Evolutionary conservation across 35 echinoderm and acorn worm species (phyloP).

Genomic region (Nesometra sesokonis): DNA sequence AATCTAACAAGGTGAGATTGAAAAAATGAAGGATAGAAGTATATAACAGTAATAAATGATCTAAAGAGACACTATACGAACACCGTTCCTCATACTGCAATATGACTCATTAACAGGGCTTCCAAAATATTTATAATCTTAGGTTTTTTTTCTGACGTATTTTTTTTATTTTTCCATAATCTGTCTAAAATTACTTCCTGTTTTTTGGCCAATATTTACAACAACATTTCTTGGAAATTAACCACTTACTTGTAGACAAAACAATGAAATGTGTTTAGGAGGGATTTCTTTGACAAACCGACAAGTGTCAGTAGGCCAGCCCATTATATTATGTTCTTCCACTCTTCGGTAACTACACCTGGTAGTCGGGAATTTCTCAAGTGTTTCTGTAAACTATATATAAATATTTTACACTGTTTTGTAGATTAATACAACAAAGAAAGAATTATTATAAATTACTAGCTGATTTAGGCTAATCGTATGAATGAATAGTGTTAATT

Average conservation of each 20-base stretch:
- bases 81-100: too few relatives aligned
- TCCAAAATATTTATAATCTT: background rate
- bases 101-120: background rate
- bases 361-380: background rate
- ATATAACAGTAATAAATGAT: too few relatives aligned
- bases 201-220: background rate
- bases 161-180: background rate
- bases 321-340: background rate
- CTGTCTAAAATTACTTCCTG: background rate
- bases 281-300: background rate
- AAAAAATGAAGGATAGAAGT: too few relatives aligned
- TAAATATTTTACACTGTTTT: background rate
- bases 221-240: background rate
- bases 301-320: background rate
- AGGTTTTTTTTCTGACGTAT: background rate
- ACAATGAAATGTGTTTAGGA: background rate
- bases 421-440: background rate
- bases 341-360: background rate
- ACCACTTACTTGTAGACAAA: background rate
- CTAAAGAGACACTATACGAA: too few relatives aligned
- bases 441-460: background rate
- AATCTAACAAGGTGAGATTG: too few relatives aligned
- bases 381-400: background rate
- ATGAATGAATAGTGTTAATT: background rate
- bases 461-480: background rate